Evolutionary conservation across 2,888 invertebrate genomes (phyloP), one percentile per base, ranked within the genome.

Genomic region (Abscondita cerata): DNA sequence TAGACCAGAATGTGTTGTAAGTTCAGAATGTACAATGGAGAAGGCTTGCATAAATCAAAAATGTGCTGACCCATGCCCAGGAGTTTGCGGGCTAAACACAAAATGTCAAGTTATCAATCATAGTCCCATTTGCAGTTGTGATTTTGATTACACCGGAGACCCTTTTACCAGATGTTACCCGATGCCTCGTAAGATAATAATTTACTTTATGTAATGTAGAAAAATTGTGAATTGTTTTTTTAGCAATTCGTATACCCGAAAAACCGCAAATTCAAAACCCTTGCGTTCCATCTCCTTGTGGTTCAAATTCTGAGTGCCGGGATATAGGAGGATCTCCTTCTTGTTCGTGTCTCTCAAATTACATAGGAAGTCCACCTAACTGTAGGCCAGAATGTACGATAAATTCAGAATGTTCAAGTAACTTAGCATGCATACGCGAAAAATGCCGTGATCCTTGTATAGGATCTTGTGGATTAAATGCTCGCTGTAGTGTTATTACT

Each of bases 71-170:
- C 91, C 91, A 52, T 92, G 91, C 69, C 85, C 86, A 18, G 88
- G 88, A 31, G 84, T 87, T 15, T 92, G 91, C 75, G 91, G 91
- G 11, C 81, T 86, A 67, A 87, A 87, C 72, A 84, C 91, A 31
- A 83, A 86, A 65, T 92, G 92, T 75, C 84, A 87, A 75, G 89
- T 90, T 5, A 85, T 88, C 63, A 88, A 89, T 75, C 89, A 89
- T 74, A 88, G 87, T 74, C 88, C 89, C 1, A 87, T 89, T 68
- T 89, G 89, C 73, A 87, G 85, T 71, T 91, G 91, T 76, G 81
- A 83, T 57, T 76, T 81, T 52, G 87, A 88, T 31, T 83, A 81
- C 68, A 79, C 81, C 54, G 84, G 84, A 58, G 83, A 82, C 76
- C 81, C 82, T 52, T 82, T 82, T 69, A 77, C 78, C 9, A 75